Evolutionary conservation across 30 jellyfish, hydroid and myxozoan species (phyloP), one percentile per base, ranked within the genome.

Genomic region (Euphysa ruthae): DNA sequence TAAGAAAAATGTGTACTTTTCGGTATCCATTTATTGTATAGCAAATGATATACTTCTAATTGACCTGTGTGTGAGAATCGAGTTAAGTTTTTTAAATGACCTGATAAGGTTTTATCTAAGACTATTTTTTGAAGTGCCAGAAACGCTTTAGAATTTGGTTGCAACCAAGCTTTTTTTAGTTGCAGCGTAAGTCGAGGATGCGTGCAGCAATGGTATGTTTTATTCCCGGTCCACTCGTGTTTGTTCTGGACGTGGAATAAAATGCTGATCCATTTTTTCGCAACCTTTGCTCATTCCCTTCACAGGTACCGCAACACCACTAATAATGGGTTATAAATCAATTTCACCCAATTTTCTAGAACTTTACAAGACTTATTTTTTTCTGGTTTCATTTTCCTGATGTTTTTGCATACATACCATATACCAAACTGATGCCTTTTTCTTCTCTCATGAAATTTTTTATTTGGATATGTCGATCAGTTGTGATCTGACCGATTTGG

Each of bases 41-140:
- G 26, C 27, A 77, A 56, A 35, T 51, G 83, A 42, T 70, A 70
- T 33, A 70, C 80, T 70, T 70, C 83, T 16, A 70, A 50, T 4
- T 49, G 42, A 15, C 83, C 80, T 4, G 83, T 70, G 83, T 70
- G 81, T 15, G 78, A 70, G 43, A 70, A 70, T 27, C 42, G 20
- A 19, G 79, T 43, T 3, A 50, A 46, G 26, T 70, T 43, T 29
- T 61, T 61, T 20, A 61, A 21, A 26, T 61, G 63, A 20, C 28
- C 63, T 27, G 34, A 34, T 0, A 52, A 49, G 1, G 31, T 51
- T 57, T 60, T 60, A 38, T 70, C 31, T 26, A 70, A 34, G 21
- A 70, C 81, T 27, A 70, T 70, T 2, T 55, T 0, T 55, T 52
- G 78, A 6, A 70, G 26, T 15, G 82, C 81, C 6, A 21, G 78